phyloP scores from a whole-genome alignment of 2,888 invertebrate species.

The Scaeva pyrastri region DNA sequence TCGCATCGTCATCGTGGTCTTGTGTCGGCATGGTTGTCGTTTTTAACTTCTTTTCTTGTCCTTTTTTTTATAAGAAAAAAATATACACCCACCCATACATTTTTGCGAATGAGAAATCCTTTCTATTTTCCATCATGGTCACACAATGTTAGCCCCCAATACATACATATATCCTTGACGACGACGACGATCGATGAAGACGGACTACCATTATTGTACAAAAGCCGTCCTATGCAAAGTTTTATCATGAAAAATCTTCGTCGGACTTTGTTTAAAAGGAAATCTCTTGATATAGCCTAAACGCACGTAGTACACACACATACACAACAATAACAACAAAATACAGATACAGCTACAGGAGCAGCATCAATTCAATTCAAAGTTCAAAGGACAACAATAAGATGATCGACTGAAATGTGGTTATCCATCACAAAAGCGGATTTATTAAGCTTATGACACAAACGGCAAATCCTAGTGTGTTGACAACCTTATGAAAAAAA shows the following conservation, averaged over 20 bases:
- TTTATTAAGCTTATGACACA: background rate
- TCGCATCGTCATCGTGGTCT: background rate
- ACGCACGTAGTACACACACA: conserved; percentile 13
- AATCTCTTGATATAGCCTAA: background rate
- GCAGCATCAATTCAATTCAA: background rate
- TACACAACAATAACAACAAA: background rate
- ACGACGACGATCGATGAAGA: too few species aligned
- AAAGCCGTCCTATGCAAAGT: conserved; percentile 27
- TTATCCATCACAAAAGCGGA: conserved; percentile 4
- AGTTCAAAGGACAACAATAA: conserved; percentile 37
- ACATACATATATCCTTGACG: conserved; percentile 21
- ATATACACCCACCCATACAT: background rate
- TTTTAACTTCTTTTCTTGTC: background rate
- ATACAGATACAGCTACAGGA: background rate
- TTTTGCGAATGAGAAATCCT: background rate
- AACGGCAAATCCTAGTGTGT: too few species aligned
- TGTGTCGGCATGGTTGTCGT: background rate
- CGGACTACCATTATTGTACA: too few species aligned
- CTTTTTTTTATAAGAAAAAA: background rate
- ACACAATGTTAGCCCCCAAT: background rate
- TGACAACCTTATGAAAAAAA: too few species aligned
- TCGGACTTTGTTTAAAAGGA: conserved; percentile 16
- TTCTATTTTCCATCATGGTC: conserved; percentile 5
- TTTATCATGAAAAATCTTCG: conserved; percentile 31
- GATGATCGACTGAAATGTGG: conserved; percentile 15